Base-by-base conservation (phyloP, 2,113 vertebrate species). In the Microtus montanus region DNA sequence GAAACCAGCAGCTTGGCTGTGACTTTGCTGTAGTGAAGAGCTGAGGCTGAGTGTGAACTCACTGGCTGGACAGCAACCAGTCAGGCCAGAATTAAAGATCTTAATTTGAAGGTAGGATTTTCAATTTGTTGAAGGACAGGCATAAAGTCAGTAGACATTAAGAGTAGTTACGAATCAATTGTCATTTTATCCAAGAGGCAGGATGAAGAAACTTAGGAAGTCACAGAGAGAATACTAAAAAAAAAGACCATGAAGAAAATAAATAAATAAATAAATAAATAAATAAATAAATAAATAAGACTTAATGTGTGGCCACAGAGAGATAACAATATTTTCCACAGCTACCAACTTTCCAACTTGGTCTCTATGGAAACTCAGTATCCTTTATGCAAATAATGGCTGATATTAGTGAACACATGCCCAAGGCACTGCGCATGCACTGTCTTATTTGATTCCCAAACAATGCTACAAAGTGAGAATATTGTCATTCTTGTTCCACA, bases 401-500 rank as follows among this genome's bases (percentile, higher is more conserved):
- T 58, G 44, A 3, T 68, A 9, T 75, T 80, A 66, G 0, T 75
- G 19, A 87, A 49, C 52, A 86, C 4, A 54, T 6, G 73, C 5
- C 4, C 75, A 93, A 63, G 22, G 4, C 17, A 61, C 38, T 26
- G 8, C 24, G 4, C 24, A 66, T 52, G 38, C 2, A 33, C 10
- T 44, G 6, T 54, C 91, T 91, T 41, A 93, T 88, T 90, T 84
- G 20, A 90, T 94, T n/a, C 5, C 38, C 49, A 91, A 87, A 71
- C 17, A 87, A 77, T 10, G 5, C 24, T 85, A 33, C 38, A 30
- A 94, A 75, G 22, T 89, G 58, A 93, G 19, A 89, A 74, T 44
- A 47, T 73, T 66, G 66, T 73, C 70, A n/a, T 80, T 73, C 1
- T 66, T 52, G 71, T 52, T 87, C 93, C 71, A 87, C 9, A 61